Base-by-base conservation (phyloP, 2,797 vertebrate genomes). In the Microhierax caerulescens region DNA sequence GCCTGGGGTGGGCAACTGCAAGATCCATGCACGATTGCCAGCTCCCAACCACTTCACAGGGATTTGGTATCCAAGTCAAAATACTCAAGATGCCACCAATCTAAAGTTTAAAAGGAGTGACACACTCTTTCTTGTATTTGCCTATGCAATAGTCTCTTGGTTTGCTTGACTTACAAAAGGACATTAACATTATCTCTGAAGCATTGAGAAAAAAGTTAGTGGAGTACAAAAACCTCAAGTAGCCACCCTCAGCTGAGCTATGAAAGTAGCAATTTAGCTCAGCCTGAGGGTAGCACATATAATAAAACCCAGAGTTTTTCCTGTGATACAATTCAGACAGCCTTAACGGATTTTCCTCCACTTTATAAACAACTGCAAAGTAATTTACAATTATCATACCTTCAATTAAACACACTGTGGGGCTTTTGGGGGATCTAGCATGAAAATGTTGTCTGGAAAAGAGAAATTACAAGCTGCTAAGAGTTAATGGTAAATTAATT, bases 331-430 rank as follows among this genome's bases (percentile, higher is more conserved):
- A 90, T 72, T 60, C 90, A 77, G 65, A 92, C 81, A 81, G 50
- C 24, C 53, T 85, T 95, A 96, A 94, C 95, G 61, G 65, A n/a
- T 81, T 90, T 73, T 47, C 9, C 2, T 0, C 2, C 2, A 10
- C 23, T 41, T 90, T 89, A 89, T 79, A 92, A 94, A 95, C 63
- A 84, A 94, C 67, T 94, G 81, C 57, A 83, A 95, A 97, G 82
- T 86, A 95, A 83, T 77, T 79, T 60, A 54, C 13, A 94, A 90
- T 97, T 95, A 96, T 60, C 59, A 23, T 73, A 24, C 78, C 85
- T 95, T 97, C 94, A 97, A n/a, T 92, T 96, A 97, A 97, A 93
- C 61, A 94, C 7, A 36, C 85, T 61, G 54, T 67, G 53, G 56
- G 85, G 43, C 64, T 96, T 70, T 61, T 19, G 51, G 54, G 81